A percentile compares a stretch with the other conserved stretches of the same genome.
phyloP scores from a whole-genome alignment of 2,113 vertebrate genomes.

The Arizona elegans region DNA sequence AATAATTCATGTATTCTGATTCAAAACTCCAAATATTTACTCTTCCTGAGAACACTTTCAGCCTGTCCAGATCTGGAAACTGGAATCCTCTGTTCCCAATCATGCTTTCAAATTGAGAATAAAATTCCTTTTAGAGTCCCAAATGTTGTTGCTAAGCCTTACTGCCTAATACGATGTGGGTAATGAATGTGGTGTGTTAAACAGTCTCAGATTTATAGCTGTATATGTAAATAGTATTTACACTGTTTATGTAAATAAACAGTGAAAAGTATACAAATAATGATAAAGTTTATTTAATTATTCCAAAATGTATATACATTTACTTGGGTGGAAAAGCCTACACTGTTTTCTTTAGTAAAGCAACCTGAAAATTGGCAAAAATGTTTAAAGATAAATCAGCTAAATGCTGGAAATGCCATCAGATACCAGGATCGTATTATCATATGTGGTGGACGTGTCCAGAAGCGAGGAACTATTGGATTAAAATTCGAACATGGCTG shows the following conservation, averaged over 20 bases:
- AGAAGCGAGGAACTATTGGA: too few species aligned
- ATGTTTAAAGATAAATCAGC: too few species aligned
- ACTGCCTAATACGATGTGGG: neutral
- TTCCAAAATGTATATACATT: neutral
- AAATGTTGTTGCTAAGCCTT: neutral
- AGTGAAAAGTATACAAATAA: neutral
- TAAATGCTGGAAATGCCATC: too few species aligned
- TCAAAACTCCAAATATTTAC: neutral
- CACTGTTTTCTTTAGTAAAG: neutral
- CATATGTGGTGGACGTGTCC: too few species aligned
- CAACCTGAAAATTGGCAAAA: neutral
- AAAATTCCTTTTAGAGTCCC: neutral
- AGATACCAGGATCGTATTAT: too few species aligned
- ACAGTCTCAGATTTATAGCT: neutral
- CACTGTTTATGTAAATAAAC: neutral
- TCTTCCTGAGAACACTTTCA: neutral
- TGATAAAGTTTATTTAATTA: neutral
- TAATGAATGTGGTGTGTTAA: neutral
- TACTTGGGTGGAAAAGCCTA: neutral
- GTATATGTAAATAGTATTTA: neutral
- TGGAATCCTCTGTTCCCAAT: neutral
- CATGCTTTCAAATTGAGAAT: neutral
- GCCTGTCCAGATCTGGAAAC: neutral
- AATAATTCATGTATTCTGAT: neutral
- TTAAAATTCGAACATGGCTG: neutral